A percentile compares a stretch with the other conserved stretches of the same genome.
Evolutionary conservation across 1,140 invertebrate genomes (phyloP).

Genomic region (Dendroctonus valens): DNA sequence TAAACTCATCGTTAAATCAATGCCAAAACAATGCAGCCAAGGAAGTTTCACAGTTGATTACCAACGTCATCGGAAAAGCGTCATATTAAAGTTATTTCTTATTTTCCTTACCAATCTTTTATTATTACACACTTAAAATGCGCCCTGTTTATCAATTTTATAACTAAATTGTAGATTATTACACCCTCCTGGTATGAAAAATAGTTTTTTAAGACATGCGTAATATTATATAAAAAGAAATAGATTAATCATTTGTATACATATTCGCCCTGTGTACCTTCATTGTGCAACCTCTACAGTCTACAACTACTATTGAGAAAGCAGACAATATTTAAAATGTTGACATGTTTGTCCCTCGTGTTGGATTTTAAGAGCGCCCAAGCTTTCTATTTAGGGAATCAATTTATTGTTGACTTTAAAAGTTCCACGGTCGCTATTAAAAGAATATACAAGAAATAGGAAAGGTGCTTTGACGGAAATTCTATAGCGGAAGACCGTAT

Average conservation of each 20-base stretch:
- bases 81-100: no score
- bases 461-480: conserved; percentile 26
- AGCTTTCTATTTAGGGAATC: conserved; percentile 37
- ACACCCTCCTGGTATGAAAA: no score
- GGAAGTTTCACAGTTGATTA: no score
- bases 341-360: conserved; percentile 39
- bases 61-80: no score
- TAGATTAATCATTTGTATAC: conserved; percentile 6
- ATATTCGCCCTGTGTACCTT: conserved; percentile 16
- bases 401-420: conserved; percentile 3
- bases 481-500: conserved; percentile 20
- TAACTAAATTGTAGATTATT: no score
- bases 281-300: conserved; percentile 10
- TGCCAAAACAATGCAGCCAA: no score
- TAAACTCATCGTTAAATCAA: no score
- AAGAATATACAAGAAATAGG: conserved; percentile 32
- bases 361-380: conserved; percentile 36
- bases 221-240: no score
- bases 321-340: conserved; percentile 28
- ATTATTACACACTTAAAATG: no score
- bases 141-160: no score
- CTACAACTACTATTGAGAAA: conserved; percentile 11
- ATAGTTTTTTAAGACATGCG: no score
- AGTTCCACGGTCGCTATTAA: conserved; percentile 17
- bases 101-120: no score